Evolutionary conservation across 2,888 invertebrate species (phyloP).

Genomic region (Drosophila quasianomalipes): DNA sequence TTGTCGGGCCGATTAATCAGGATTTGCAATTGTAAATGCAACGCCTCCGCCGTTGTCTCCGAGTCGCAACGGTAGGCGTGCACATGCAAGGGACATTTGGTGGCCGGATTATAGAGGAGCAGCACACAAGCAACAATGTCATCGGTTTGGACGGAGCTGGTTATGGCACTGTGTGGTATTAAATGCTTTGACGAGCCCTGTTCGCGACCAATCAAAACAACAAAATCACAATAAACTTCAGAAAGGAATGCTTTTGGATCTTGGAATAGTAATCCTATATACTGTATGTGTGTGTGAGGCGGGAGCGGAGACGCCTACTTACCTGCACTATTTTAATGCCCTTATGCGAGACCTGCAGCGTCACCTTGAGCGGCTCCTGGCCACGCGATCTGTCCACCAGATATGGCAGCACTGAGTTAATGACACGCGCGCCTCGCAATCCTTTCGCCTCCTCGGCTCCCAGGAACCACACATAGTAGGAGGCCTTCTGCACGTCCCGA

Average conservation of each 20-base stretch:
- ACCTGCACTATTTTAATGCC: slow-evolving; percentile 97
- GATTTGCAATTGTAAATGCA: slow-evolving; percentile 93
- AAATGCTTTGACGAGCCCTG: slow-evolving; percentile 93
- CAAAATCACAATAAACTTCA: neutral
- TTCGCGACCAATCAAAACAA: neutral
- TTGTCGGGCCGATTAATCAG: slow-evolving; percentile 93
- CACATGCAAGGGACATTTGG: slow-evolving; percentile 97
- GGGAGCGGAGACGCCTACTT: slow-evolving; percentile 8
- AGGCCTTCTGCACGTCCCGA: slow-evolving; percentile 95
- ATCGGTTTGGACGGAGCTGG: slow-evolving; percentile 95
- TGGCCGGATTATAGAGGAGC: slow-evolving; percentile 96
- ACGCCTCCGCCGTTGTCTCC: slow-evolving; percentile 94
- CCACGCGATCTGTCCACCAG: slow-evolving; percentile 93
- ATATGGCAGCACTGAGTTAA: slow-evolving; percentile 93
- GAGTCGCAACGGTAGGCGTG: slow-evolving; percentile 98
- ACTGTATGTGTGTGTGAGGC: neutral
- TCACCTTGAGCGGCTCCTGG: slow-evolving; percentile 95
- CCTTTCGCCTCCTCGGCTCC: slow-evolving; percentile 98
- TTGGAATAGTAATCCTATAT: slow-evolving; percentile 1
- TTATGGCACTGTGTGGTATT: slow-evolving; percentile 96
- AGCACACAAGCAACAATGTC: slow-evolving; percentile 98
- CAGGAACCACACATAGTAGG: slow-evolving; percentile 97
- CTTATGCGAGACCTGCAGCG: slow-evolving; percentile 95
- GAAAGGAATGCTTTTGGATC: neutral
- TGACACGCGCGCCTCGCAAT: slow-evolving; percentile 93